Evolutionary conservation across 2,888 invertebrate species (phyloP), one percentile per base, ranked within the genome.

Genomic region (Oscheius sp.): DNA sequence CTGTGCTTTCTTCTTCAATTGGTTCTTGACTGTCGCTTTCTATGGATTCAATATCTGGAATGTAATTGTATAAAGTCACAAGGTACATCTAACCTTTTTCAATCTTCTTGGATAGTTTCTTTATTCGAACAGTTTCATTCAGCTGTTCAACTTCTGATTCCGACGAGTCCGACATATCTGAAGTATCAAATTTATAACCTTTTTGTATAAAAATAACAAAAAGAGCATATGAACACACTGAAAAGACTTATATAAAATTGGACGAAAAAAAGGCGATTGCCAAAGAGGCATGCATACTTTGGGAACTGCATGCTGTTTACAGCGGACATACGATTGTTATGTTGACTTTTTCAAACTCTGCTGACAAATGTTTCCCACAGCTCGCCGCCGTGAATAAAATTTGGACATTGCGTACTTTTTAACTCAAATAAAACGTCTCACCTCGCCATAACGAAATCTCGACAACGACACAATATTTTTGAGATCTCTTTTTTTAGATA

Each of bases 81-180:
- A 45, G 18, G 13, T 52, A 18, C 18, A 16, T 52, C 9, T 13
- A n/a, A 13, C 25, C 2, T 23, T 43, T 58, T 53, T 78, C 76
- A 1, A 66, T 79, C 5, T 77, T 45, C 9, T 59, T 66, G 63
- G 78, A 78, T 68, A 74, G 76, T 27, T 59, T 56, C 1, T 78
- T 49, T 29, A 69, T 69, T 63, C 78, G 73, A n/a, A 75, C 73
- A 25, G 75, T 55, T 29, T 66, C 49, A 16, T 29, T n/a, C 9
- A 9, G n/a, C 7, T 75, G 76, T 43, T 82, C 82, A 56, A 76
- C 74, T 35, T 82, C 82, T 0, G 82, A 82, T 2, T 78, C 79
- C 1, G 82, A 82, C 16, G 82, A 82, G 61, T 82, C 82, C 2
- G 82, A 82, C 82, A 82, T 82, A 73, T 70, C 55, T 58, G 16